A percentile compares a stretch with the other conserved stretches of the same genome.
These are phyloP conservation scores for Platanista minor DNA, from an alignment of 2,113 vertebrate genomes.

Conservation along the genomic window DNA sequence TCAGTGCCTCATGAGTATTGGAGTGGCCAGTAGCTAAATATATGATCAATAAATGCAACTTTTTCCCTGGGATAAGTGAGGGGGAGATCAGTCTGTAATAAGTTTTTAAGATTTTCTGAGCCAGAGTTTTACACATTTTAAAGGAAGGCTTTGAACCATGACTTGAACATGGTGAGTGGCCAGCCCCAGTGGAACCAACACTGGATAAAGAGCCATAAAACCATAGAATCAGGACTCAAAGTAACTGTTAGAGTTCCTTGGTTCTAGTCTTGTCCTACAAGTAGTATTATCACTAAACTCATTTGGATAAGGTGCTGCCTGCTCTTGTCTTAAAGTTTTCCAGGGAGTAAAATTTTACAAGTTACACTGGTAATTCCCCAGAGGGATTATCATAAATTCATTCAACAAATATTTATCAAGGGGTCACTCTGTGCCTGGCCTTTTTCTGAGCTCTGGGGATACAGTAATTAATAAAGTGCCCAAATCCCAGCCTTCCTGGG, in stretches of 20 bases:
- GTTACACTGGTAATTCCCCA: background rate
- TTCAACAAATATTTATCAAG: background rate
- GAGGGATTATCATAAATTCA: background rate
- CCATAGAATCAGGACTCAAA: background rate
- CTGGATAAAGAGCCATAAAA: background rate
- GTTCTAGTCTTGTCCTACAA: background rate
- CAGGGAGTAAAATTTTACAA: background rate
- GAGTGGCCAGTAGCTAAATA: background rate
- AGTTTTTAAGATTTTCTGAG: background rate
- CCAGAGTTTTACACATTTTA: background rate
- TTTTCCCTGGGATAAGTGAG: background rate
- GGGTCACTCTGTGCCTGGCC: background rate
- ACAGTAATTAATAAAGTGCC: background rate
- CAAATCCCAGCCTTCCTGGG: background rate
- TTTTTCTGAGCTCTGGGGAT: background rate
- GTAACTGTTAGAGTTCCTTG: rapidly evolving
- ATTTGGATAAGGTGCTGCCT: background rate
- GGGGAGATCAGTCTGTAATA: background rate
- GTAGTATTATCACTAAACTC: background rate
- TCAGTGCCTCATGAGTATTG: background rate
- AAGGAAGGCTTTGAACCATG: background rate
- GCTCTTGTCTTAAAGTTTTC: background rate
- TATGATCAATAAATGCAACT: background rate
- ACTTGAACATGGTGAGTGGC: background rate
- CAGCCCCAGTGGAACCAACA: background rate